These are phyloP conservation scores for Erebia aethiops DNA, from an alignment of 2,888 invertebrate species.

Conservation along the genomic window DNA sequence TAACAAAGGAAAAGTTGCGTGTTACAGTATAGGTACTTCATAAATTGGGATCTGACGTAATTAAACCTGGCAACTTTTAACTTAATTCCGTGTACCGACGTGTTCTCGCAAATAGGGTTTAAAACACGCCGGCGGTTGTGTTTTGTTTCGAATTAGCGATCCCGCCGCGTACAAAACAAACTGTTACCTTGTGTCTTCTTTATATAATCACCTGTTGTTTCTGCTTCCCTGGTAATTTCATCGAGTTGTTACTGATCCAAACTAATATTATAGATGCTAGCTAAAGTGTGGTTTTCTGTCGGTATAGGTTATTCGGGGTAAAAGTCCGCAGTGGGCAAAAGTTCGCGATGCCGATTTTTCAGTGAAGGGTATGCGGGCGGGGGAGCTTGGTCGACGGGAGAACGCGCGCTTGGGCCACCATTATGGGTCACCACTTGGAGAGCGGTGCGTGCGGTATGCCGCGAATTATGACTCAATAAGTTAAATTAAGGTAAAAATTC, in stretches of 20 bases:
- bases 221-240: constrained; percentile 5
- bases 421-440: too few relatives aligned
- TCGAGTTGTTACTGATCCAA: neutral
- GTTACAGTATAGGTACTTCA: constrained; percentile 20
- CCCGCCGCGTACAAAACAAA: constrained; percentile 1
- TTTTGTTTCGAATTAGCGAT: constrained; percentile 20
- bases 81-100: constrained; percentile 21
- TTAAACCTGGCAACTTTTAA: constrained; percentile 23
- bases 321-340: too few relatives aligned
- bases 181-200: constrained; percentile 11
- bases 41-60: constrained; percentile 21
- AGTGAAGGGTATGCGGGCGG: too few relatives aligned
- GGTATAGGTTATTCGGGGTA: too few relatives aligned
- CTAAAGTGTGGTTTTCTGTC: too few relatives aligned
- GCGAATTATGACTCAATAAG: too few relatives aligned
- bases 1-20: constrained; percentile 24
- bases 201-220: constrained; percentile 9
- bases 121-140: constrained; percentile 14
- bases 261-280: too few relatives aligned
- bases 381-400: too few relatives aligned
- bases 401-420: too few relatives aligned
- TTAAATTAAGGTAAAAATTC: too few relatives aligned
- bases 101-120: constrained; percentile 19
- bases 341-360: too few relatives aligned
- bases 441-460: too few relatives aligned